Evolutionary conservation across 2,888 invertebrate genomes (phyloP).

Genomic region (Rosalia funebris): DNA sequence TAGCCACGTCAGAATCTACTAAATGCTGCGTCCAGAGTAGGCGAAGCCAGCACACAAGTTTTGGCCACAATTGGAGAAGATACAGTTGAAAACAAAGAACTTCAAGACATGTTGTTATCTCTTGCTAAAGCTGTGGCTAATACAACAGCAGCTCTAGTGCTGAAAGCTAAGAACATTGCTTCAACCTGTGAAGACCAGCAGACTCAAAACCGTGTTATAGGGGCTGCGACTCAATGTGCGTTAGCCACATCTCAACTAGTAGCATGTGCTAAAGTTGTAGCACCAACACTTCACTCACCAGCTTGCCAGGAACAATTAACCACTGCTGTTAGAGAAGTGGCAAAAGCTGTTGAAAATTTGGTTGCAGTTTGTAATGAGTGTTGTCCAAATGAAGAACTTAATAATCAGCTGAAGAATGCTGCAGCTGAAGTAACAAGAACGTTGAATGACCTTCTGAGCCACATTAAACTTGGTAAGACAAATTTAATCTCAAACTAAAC

Average conservation of each 20-base stretch:
- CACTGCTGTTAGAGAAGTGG: conserved; percentile 92
- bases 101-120: conserved; percentile 89
- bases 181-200: conserved; percentile 85
- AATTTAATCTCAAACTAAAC: neutral
- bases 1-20: conserved; percentile 88
- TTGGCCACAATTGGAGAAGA: conserved; percentile 93
- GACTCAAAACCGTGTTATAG: conserved; percentile 88
- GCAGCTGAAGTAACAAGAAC: conserved; percentile 90
- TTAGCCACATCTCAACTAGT: conserved; percentile 97
- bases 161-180: conserved; percentile 96
- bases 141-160: conserved; percentile 94
- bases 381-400: conserved; percentile 73
- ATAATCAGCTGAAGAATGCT: conserved; percentile 82
- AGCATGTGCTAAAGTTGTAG: conserved; percentile 95
- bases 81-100: conserved; percentile 83
- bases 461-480: conserved; percentile 77
- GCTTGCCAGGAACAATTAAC: conserved; percentile 91
- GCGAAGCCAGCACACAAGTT: conserved; percentile 95
- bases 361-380: conserved; percentile 83
- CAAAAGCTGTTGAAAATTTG: conserved; percentile 89
- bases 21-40: conserved; percentile 95
- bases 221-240: conserved; percentile 96
- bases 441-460: conserved; percentile 87
- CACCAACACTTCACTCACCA: conserved; percentile 82
- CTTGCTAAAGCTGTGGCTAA: conserved; percentile 98